Percentiles rank a stretch among this genome's conserved stretches.
phyloP scores from a whole-genome alignment of 1,140 invertebrate species.

The Orius laevigatus region DNA sequence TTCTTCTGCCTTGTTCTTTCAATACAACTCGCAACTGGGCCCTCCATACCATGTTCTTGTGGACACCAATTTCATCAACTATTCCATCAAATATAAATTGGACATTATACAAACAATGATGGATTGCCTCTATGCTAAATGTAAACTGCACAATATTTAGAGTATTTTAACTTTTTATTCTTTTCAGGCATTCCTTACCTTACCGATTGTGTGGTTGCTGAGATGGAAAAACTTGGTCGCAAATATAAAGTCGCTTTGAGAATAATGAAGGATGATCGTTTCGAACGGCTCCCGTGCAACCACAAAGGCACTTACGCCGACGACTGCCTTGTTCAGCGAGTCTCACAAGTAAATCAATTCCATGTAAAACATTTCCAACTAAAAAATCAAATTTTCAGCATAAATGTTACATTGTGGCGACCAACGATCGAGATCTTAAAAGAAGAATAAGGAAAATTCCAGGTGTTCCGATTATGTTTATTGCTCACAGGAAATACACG shows the following conservation, averaged over 20 bases:
- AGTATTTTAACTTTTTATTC: slow-evolving; percentile 7
- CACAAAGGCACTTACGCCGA: slow-evolving; percentile 99
- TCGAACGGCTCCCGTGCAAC: slow-evolving; percentile 81
- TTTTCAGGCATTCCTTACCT: slow-evolving; percentile 82
- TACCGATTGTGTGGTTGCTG: slow-evolving; percentile 96
- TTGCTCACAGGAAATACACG: slow-evolving; percentile 78
- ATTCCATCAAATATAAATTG: slow-evolving; percentile 96
- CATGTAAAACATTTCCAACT: not conserved
- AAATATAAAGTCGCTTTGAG: slow-evolving; percentile 91
- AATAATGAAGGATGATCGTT: slow-evolving; percentile 89
- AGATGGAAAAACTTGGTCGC: slow-evolving; percentile 91
- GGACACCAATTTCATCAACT: slow-evolving; percentile 99
- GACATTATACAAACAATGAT: slow-evolving; percentile 97
- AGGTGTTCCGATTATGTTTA: slow-evolving; percentile 97
- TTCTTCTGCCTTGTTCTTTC: slow-evolving; percentile 88
- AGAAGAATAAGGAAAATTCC: slow-evolving; percentile 93
- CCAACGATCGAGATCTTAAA: slow-evolving; percentile 96
- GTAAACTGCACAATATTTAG: slow-evolving; percentile 31
- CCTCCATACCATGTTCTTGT: slow-evolving; percentile 94
- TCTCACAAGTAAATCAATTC: slow-evolving; percentile 57
- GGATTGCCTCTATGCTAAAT: slow-evolving; percentile 98
- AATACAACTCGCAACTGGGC: slow-evolving; percentile 97
- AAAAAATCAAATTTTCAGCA: slow-evolving; percentile 45
- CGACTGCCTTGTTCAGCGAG: slow-evolving; percentile 92
- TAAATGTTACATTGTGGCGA: slow-evolving; percentile 99